Evolutionary conservation across 2,113 vertebrate genomes (phyloP).

Genomic region (Bujurquina vittata): DNA sequence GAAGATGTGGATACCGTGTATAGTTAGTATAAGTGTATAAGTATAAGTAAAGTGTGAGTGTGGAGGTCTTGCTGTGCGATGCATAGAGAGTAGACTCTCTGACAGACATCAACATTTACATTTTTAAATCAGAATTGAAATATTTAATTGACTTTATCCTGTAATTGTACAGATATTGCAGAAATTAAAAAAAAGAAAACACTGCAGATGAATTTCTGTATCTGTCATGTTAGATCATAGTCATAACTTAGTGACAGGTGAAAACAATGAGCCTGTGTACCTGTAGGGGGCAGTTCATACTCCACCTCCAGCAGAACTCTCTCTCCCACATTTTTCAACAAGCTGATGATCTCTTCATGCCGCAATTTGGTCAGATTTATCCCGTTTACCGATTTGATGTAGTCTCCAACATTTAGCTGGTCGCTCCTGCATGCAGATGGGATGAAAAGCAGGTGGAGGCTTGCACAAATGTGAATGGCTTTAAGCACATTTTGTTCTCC

Average conservation of each 20-base stretch:
- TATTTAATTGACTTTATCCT: not conserved
- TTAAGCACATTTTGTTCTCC: not conserved
- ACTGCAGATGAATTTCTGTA: not conserved
- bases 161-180: not conserved
- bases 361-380: conserved; percentile 95
- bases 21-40: not conserved
- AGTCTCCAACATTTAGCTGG: conserved; percentile 94
- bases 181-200: not conserved
- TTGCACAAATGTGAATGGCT: not conserved
- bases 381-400: conserved; percentile 96
- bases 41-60: not conserved
- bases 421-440: conserved; percentile 84
- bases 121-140: not conserved
- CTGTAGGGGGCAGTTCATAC: conserved; percentile 92
- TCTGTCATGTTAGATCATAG: not conserved
- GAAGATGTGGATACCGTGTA: not conserved
- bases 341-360: conserved; percentile 96
- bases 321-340: conserved; percentile 95
- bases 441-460: not conserved
- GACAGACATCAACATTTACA: not conserved
- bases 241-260: not conserved
- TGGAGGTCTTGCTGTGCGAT: not conserved
- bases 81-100: not conserved
- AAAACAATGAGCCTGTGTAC: conserved; percentile 69
- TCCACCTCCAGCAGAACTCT: conserved; percentile 96